phyloP scores from a whole-genome alignment of 1,140 invertebrate species.

The Drosophila sechellia region DNA sequence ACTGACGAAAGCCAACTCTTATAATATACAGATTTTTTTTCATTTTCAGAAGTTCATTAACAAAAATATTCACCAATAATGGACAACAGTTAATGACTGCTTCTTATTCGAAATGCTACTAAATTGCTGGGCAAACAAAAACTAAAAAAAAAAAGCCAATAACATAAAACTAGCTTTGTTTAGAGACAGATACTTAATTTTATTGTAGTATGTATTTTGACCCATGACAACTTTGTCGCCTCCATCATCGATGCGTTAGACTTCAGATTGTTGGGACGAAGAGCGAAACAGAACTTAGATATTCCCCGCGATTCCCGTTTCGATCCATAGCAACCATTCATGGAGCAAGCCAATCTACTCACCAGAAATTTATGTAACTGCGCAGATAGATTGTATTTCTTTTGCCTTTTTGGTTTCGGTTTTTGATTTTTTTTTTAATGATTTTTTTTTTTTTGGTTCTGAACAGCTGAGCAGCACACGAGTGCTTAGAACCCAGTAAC shows the following conservation, averaged over 20 bases:
- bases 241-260: slow-evolving; percentile 5
- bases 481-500: slow-evolving; percentile 21
- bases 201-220: not conserved
- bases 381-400: slow-evolving; percentile 64
- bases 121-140: not conserved
- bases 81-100: no score
- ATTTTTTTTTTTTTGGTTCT: not conserved
- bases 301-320: slow-evolving; percentile 9
- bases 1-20: not conserved
- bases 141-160: no score
- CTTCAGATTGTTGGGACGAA: slow-evolving; percentile 18
- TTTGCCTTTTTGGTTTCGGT: slow-evolving; percentile 14
- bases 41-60: no score
- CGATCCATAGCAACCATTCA: slow-evolving; percentile 24
- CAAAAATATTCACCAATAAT: no score
- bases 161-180: no score
- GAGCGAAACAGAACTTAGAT: slow-evolving; percentile 9
- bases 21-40: no score
- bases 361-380: slow-evolving; percentile 68
- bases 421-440: not conserved
- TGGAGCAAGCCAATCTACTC: slow-evolving; percentile 57
- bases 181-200: no score
- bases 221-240: slow-evolving; percentile 40
- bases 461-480: slow-evolving; percentile 38
- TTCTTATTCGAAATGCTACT: no score